Conservation (phyloP, 37 sponge, comb jelly and placozoan species). For the Spongilla lacustris region DNA sequence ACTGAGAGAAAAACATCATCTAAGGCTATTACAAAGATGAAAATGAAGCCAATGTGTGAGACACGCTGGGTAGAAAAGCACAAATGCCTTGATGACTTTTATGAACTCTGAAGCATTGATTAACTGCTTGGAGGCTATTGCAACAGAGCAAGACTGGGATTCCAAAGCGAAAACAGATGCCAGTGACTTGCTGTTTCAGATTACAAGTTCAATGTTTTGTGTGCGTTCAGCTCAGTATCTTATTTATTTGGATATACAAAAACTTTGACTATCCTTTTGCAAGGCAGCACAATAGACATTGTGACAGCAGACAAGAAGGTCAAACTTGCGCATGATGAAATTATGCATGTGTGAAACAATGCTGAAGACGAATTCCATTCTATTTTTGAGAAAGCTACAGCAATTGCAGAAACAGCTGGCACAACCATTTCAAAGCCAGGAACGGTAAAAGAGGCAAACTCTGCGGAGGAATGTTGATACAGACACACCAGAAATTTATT, state of each 20-base stretch:
- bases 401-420: background rate
- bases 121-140: too few relatives aligned
- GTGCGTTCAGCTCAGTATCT: too few relatives aligned
- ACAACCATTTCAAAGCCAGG: background rate
- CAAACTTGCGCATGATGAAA: background rate
- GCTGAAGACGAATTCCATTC: too few relatives aligned
- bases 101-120: too few relatives aligned
- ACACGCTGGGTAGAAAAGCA: slow-evolving; percentile 5
- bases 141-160: too few relatives aligned
- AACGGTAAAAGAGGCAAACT: background rate
- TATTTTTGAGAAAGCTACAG: too few relatives aligned
- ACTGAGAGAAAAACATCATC: background rate
- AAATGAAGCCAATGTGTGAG: slow-evolving; percentile 18
- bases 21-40: background rate
- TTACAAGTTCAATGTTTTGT: too few relatives aligned
- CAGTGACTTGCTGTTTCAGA: too few relatives aligned
- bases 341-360: too few relatives aligned
- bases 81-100: background rate
- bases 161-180: too few relatives aligned
- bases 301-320: background rate
- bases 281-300: background rate
- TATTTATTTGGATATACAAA: background rate
- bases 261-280: background rate
- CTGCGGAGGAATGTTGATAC: background rate
- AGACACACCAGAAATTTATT: background rate